Percentiles rank a stretch among this genome's conserved stretches.
Conservation (phyloP, 2,888 invertebrate genomes). For the Syritta pipiens region DNA sequence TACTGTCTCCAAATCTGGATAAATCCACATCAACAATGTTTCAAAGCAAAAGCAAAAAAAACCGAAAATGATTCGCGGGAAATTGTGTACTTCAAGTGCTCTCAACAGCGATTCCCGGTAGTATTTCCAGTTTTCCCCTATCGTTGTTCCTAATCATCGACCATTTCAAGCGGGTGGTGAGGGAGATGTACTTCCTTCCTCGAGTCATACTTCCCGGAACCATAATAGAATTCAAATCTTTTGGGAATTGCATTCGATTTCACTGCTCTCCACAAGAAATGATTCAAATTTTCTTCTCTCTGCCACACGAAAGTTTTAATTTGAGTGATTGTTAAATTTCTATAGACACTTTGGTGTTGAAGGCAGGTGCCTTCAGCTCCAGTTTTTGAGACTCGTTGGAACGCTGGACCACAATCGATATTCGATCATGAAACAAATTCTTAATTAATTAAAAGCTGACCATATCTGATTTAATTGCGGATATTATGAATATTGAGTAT, state of each 20-base stretch:
- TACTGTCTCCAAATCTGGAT: too few relatives aligned
- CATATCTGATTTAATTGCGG: too few relatives aligned
- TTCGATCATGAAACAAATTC: too few relatives aligned
- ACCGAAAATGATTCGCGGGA: slow-evolving; percentile 20
- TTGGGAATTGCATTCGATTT: slow-evolving; percentile 28
- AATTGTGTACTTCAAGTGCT: slow-evolving; percentile 8
- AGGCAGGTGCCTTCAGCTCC: too few relatives aligned
- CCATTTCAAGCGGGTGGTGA: slow-evolving; percentile 2
- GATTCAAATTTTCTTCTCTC: not conserved
- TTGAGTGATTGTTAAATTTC: slow-evolving; percentile 16
- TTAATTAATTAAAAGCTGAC: too few relatives aligned
- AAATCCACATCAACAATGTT: too few relatives aligned
- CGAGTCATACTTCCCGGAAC: slow-evolving; percentile 34
- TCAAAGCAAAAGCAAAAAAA: too few relatives aligned
- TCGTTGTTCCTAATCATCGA: not conserved
- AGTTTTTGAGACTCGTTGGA: too few relatives aligned
- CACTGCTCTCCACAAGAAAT: not conserved
- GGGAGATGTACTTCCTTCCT: slow-evolving; percentile 27
- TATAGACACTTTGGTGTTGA: too few relatives aligned
- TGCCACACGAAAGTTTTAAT: slow-evolving; percentile 8
- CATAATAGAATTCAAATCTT: slow-evolving; percentile 39
- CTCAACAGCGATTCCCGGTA: slow-evolving; percentile 17
- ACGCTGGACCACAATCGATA: too few relatives aligned
- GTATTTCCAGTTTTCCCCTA: not conserved
- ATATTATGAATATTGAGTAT: too few relatives aligned